Evolutionary conservation across 2,888 invertebrate genomes (phyloP), one percentile per base, ranked within the genome.

Genomic region (Andrena dorsata): DNA sequence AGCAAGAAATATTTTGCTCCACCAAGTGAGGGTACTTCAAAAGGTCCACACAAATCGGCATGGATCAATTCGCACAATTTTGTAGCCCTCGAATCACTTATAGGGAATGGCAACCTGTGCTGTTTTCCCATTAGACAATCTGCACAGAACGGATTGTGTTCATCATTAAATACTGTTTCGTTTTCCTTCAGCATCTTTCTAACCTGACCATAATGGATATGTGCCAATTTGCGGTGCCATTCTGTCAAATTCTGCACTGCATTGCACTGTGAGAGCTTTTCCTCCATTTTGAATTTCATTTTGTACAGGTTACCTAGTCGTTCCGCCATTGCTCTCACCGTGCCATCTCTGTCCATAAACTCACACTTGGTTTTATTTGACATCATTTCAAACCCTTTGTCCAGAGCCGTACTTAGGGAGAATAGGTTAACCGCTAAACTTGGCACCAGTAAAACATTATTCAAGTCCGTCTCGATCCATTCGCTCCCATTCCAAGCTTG

Each of bases 1-100:
- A 64, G 23, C 4, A 64, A 26, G 13, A 35, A 64, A 10, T 64
- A 64, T 13, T 41, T 41, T 41, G 63, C 63, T 64, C 63, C 63
- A 23, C 23, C 63, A 5, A 64, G 41, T 0, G 47, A 64, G 23
- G 23, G 5, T 64, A 41, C n/a, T 32, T 60, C 60, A 30, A 60
- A 30, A 30, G 60, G 16, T 6, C 60, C 60, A 7, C 60, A 60
- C 1, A 64, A 0, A 41, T 64, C 35, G 2, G 63, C 63, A 20
- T 64, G 63, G 0, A 64, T 23, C 13, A 64, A 10, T 32, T 64
- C 63, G 2, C 41, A 4, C 2, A 23, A 2, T 13, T 3, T 4
- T 5, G 8, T 23, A 20, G 63, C 35, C 20, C 10, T 16, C 41
- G 20, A 41, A 4, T 4, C 32, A 41, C 63, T 64, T n/a, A 41